Evolutionary conservation across 1,140 invertebrate species (phyloP).

Genomic region (Caenorhabditis inopinata): DNA sequence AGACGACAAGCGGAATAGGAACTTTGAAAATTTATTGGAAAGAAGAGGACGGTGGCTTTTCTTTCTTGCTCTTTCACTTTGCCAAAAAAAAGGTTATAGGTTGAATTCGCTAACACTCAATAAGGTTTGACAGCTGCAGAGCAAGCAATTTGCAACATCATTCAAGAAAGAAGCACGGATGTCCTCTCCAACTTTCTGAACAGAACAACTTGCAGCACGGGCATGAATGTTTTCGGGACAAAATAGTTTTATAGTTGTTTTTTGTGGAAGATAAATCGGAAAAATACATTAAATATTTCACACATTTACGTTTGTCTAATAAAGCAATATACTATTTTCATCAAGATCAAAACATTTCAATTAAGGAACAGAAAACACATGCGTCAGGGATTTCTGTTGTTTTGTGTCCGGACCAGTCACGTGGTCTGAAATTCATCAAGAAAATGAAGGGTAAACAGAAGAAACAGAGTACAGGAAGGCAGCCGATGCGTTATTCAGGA

Average conservation of each 20-base stretch:
- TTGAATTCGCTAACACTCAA: background rate
- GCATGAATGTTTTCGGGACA: too few relatives aligned
- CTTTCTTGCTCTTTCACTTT: constrained; percentile 4
- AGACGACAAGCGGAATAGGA: background rate
- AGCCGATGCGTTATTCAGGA: too few relatives aligned
- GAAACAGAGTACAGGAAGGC: too few relatives aligned
- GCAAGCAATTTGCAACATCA: background rate
- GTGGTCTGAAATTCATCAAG: background rate
- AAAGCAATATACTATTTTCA: too few relatives aligned
- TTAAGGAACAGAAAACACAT: too few relatives aligned
- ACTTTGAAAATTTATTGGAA: background rate
- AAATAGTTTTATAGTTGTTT: background rate
- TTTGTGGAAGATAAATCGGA: too few relatives aligned
- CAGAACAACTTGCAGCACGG: too few relatives aligned
- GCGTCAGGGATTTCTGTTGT: too few relatives aligned
- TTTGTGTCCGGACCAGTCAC: background rate
- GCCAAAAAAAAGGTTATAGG: background rate
- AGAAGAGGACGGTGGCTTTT: background rate
- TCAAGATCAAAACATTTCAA: too few relatives aligned
- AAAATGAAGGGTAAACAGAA: constrained; percentile 16
- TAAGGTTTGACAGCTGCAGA: background rate
- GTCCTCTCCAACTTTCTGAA: background rate
- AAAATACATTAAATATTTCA: too few relatives aligned
- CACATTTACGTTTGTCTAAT: too few relatives aligned
- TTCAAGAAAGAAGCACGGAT: constrained; percentile 6